Conservation (phyloP, 2,888 invertebrate genomes). For the Ochropleura leucogaster region DNA sequence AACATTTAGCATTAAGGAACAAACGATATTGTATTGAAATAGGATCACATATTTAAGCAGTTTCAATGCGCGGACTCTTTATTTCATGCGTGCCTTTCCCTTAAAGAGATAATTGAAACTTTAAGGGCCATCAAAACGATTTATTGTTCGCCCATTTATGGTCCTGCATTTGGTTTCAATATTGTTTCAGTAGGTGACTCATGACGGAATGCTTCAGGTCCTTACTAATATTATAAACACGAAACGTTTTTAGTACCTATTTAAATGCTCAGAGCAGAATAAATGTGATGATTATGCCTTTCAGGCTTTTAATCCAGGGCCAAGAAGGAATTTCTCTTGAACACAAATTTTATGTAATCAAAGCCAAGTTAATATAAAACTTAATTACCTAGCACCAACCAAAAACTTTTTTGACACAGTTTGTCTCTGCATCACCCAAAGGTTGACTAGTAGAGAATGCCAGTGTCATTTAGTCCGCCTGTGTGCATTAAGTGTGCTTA, state of each 20-base stretch:
- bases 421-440: too few species aligned
- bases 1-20: conserved; percentile 17
- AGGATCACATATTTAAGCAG: conserved; percentile 2
- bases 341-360: neutral
- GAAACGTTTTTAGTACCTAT: neutral
- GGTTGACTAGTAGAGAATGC: too few species aligned
- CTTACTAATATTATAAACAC: neutral
- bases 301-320: neutral
- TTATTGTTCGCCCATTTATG: conserved; percentile 46
- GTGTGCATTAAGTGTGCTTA: too few species aligned
- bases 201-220: neutral
- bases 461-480: too few species aligned
- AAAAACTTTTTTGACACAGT: too few species aligned
- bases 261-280: neutral
- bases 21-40: conserved; percentile 57
- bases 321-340: neutral
- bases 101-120: conserved; percentile 51
- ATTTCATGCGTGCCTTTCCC: conserved; percentile 33
- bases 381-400: neutral
- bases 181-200: conserved; percentile 25
- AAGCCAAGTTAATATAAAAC: neutral
- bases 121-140: conserved; percentile 44
- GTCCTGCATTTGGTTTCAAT: conserved; percentile 36
- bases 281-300: too few species aligned
- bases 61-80: conserved; percentile 20